Conservation (phyloP, 1,140 invertebrate genomes). For the Acromyrmex heyeri region DNA sequence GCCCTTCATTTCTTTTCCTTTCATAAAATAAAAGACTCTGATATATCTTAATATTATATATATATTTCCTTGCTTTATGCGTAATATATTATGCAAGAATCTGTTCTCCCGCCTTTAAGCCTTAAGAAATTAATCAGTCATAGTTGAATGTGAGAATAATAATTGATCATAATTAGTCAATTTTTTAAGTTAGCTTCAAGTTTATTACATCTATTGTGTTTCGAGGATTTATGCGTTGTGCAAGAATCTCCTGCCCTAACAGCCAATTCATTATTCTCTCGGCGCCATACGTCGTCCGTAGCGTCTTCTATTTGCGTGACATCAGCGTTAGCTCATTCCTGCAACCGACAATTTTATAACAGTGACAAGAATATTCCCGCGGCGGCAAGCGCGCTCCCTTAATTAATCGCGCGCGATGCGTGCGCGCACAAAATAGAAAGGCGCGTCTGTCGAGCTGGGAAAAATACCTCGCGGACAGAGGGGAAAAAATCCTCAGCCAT, state of each 20-base stretch:
- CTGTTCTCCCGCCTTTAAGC: no score
- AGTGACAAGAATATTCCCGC: conserved; percentile 35
- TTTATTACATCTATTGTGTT: no score
- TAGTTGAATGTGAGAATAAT: no score
- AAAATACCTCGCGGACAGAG: conserved; percentile 8
- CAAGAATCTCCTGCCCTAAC: neutral
- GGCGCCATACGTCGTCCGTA: conserved; percentile 2
- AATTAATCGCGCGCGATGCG: conserved; percentile 55
- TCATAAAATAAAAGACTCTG: no score
- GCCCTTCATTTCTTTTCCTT: no score
- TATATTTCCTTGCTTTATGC: no score
- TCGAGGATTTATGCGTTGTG: no score
- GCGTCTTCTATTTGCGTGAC: conserved; percentile 32
- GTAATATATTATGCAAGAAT: no score
- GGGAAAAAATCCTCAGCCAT: conserved; percentile 21
- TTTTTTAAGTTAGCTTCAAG: no score
- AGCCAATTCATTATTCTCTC: neutral
- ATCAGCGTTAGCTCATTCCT: conserved; percentile 51
- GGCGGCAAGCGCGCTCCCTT: conserved; percentile 21
- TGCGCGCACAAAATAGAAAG: conserved; percentile 50
- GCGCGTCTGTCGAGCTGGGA: conserved; percentile 39
- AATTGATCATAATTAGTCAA: no score
- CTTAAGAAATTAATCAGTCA: no score
- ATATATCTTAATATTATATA: no score
- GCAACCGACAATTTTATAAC: conserved; percentile 52